phyloP scores from a whole-genome alignment of 2,797 vertebrate genomes.

The Alectoris magna region DNA sequence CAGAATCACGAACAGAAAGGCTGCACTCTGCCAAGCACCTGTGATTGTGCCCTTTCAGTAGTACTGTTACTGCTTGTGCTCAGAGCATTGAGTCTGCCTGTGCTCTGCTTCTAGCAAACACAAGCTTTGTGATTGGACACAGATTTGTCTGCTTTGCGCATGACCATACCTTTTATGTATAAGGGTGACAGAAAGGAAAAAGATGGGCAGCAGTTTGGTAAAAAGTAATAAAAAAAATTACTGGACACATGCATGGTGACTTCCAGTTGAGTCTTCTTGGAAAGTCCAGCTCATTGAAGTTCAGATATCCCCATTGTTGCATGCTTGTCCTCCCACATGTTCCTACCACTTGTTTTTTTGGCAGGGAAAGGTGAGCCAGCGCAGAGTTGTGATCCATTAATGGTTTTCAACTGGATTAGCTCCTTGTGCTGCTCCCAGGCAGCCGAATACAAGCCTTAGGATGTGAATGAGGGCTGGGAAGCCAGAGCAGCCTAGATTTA shows the following conservation, averaged over 20 bases:
- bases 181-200: not conserved
- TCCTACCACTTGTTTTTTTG: not conserved
- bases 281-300: not conserved
- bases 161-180: not conserved
- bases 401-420: not conserved
- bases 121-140: not conserved
- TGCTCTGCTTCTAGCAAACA: not conserved
- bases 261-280: not conserved
- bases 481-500: not conserved
- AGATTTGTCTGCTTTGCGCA: not conserved
- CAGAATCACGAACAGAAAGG: not conserved
- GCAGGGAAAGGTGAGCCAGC: not conserved
- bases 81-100: not conserved
- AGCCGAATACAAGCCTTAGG: rapidly evolving
- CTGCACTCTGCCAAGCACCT: not conserved
- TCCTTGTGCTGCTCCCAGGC: not conserved
- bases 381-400: not conserved
- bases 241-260: not conserved
- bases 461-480: not conserved
- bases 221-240: not conserved
- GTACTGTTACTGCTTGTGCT: not conserved
- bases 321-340: not conserved
- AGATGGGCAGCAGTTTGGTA: not conserved
- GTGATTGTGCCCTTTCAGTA: not conserved
- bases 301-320: not conserved